Base-by-base conservation (phyloP, 2,113 vertebrate species). In the Tachuris rubrigastra region DNA sequence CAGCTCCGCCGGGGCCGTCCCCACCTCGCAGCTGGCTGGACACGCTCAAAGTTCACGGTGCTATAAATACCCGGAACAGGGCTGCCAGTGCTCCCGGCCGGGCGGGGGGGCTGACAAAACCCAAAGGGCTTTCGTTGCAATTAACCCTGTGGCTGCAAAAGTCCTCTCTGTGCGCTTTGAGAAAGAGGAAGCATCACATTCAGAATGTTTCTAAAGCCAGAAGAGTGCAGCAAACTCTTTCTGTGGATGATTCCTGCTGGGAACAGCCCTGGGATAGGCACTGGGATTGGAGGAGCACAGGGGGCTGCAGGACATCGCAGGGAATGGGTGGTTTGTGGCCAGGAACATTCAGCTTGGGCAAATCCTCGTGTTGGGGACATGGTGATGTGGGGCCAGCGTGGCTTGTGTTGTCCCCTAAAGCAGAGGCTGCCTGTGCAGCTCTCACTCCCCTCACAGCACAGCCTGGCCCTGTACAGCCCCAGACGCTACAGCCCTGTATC, bases 11-110 rank as follows among this genome's bases (percentile, higher is more conserved):
- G 3, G 52, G 27, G 31, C 78, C 1, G 1, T 62, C 56, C 60
- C 68, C 5, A 2, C 1, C 6, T 74, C 87, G 42, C 62, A 22
- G 85, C 69, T 79, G 1, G 50, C 88, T 79, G 95, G 88, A 60
- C 92, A 30, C 20, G 14, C 92, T 97, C 95, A 94, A 96, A 97
- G 96, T 97, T 97, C 96, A 97, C n/a, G 1, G n/a, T 49, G 92
- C 95, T 97, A 97, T 95, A 96, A 97, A 97, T 97, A 97, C 85
- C 71, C 80, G 3, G 73, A 2, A 33, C 78, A 25, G 74, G 35
- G 74, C 90, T 95, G 96, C 85, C 95, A 91, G 84, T n/a, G 28
- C 37, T 68, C 58, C 76, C 22, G 73, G 30, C 39, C 6, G 7
- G 65, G 17, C 14, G 8, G 49, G 59, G 56, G 84, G n/a, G 80